Conservation (phyloP, 2,888 invertebrate genomes). For the Nemotelus pantherinus region DNA sequence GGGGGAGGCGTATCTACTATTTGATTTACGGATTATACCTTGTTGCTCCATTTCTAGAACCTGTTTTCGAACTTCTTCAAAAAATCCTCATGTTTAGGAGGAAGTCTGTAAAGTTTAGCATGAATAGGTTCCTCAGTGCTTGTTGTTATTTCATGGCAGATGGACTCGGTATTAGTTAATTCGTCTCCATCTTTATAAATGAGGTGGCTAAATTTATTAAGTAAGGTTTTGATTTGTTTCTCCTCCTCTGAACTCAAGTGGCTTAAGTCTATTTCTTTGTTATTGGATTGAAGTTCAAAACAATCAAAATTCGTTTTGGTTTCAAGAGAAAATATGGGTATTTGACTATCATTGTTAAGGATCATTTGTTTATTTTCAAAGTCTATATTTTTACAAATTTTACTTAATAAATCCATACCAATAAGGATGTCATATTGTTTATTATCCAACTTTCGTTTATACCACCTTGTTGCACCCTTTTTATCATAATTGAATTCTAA, state of each 20-base stretch:
- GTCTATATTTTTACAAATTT: background rate
- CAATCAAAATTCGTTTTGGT: background rate
- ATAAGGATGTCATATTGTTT: constrained; percentile 28
- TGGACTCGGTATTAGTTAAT: constrained; percentile 35
- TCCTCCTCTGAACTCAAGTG: background rate
- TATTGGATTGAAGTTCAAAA: background rate
- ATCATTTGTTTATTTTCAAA: background rate
- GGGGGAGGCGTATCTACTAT: constrained; percentile 9
- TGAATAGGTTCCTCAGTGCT: constrained; percentile 41
- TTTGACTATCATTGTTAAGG: background rate
- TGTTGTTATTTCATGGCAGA: constrained; percentile 42
- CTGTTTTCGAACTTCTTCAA: constrained; percentile 34
- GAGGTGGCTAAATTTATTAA: constrained; percentile 16
- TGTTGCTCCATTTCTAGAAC: constrained; percentile 38
- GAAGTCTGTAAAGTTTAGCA: constrained; percentile 31
- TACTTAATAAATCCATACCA: constrained; percentile 20
- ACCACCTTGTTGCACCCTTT: constrained; percentile 12
- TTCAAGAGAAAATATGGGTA: background rate
- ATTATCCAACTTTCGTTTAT: background rate
- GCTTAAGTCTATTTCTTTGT: background rate
- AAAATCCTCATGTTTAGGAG: constrained; percentile 13
- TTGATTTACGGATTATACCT: constrained; percentile 22
- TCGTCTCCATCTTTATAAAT: constrained; percentile 33
- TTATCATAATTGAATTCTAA: background rate
- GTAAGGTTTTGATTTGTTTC: background rate